phyloP scores from a whole-genome alignment of 2,888 invertebrate species.

The Eristalis intricaria region DNA sequence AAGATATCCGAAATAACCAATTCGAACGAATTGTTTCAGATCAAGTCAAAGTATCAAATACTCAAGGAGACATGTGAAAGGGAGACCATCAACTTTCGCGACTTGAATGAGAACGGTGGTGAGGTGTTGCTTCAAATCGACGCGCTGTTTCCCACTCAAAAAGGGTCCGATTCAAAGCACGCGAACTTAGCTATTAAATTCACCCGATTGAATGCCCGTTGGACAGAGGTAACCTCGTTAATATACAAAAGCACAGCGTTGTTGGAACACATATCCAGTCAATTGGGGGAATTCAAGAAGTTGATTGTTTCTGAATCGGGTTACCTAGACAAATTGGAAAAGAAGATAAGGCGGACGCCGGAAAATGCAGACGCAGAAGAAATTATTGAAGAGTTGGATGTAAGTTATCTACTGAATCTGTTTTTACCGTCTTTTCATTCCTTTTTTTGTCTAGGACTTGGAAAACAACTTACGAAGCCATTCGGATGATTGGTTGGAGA shows the following conservation, averaged over 20 bases:
- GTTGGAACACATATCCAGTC: conserved; percentile 88
- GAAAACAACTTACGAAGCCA: conserved; percentile 91
- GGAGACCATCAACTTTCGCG: conserved; percentile 85
- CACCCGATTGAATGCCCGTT: conserved; percentile 87
- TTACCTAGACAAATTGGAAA: conserved; percentile 91
- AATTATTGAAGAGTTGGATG: conserved; percentile 93
- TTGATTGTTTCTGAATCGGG: conserved; percentile 87
- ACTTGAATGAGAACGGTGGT: conserved; percentile 87
- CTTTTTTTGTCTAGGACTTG: conserved; percentile 85
- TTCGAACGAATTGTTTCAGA: conserved; percentile 87
- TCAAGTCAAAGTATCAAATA: conserved; percentile 87
- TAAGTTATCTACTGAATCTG: conserved; percentile 81
- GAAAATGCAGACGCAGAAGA: conserved; percentile 94
- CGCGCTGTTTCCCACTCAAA: conserved; percentile 77
- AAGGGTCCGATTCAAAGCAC: conserved; percentile 80
- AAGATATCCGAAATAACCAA: conserved; percentile 84
- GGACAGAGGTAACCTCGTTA: conserved; percentile 87
- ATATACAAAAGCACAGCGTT: conserved; percentile 86
- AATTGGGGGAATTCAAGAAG: conserved; percentile 90
- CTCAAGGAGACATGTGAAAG: conserved; percentile 88
- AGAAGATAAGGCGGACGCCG: conserved; percentile 87
- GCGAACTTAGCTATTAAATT: conserved; percentile 86
- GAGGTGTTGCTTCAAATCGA: conserved; percentile 85
- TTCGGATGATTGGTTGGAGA: conserved; percentile 86
- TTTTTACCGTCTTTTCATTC: too few species aligned